Evolutionary conservation across 2,888 invertebrate genomes (phyloP).

Genomic region (Cephus pygmeus): DNA sequence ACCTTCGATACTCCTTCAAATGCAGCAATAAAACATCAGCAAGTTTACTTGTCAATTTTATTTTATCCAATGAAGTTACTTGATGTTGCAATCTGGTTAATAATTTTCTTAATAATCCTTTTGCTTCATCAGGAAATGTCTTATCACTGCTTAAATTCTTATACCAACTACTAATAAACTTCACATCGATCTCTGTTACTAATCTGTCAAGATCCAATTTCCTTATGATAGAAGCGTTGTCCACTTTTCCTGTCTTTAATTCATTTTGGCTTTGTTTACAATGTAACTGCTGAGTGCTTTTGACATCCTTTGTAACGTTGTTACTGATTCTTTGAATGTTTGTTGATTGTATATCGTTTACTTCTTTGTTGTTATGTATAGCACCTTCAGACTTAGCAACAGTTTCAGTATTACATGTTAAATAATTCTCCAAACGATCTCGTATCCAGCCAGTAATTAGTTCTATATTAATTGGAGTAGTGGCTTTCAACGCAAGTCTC

Average conservation of each 20-base stretch:
- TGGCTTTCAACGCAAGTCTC: conserved; percentile 51
- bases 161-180: conserved; percentile 69
- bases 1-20: conserved; percentile 73
- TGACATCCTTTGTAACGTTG: neutral
- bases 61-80: conserved; percentile 61
- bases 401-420: conserved; percentile 6
- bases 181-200: conserved; percentile 65
- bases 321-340: neutral
- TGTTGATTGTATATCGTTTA: neutral
- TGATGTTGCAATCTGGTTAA: conserved; percentile 62
- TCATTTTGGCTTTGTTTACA: neutral
- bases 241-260: neutral
- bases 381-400: neutral
- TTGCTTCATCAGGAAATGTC: conserved; percentile 65
- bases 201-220: conserved; percentile 49
- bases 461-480: conserved; percentile 42
- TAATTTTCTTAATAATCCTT: conserved; percentile 62
- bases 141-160: conserved; percentile 66
- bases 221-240: conserved; percentile 4
- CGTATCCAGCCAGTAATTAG: conserved; percentile 45
- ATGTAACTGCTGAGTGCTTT: neutral
- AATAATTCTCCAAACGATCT: conserved; percentile 27
- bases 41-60: conserved; percentile 63
- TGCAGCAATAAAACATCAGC: conserved; percentile 72
- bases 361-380: neutral